phyloP scores from a whole-genome alignment of 2,113 vertebrate species.

The Sceloporus tristichus region DNA sequence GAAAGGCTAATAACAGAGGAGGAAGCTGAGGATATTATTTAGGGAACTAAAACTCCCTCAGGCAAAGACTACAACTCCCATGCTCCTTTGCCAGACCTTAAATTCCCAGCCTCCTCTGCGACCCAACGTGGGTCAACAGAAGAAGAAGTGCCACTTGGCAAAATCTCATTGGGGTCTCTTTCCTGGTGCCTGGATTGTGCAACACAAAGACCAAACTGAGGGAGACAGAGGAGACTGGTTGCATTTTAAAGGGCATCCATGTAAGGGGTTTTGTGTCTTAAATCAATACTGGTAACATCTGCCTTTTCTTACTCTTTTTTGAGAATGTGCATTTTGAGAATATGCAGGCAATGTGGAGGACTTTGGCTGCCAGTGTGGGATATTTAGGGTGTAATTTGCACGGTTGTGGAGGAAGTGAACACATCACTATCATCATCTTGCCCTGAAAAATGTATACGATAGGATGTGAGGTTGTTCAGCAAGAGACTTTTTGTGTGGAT shows the following conservation, averaged over 20 bases:
- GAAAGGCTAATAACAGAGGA: neutral
- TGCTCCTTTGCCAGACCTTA: neutral
- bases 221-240: too few relatives aligned
- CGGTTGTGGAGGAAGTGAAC: too few relatives aligned
- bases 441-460: too few relatives aligned
- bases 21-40: neutral
- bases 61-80: conserved; percentile 7
- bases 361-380: neutral
- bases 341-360: too few relatives aligned
- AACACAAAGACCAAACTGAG: neutral
- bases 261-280: neutral
- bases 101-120: neutral
- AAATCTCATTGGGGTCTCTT: neutral
- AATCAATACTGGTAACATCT: neutral
- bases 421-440: too few relatives aligned
- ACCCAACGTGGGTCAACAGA: neutral
- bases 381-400: neutral
- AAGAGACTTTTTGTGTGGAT: too few relatives aligned
- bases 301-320: too few relatives aligned
- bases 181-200: neutral
- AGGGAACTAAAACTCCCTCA: neutral
- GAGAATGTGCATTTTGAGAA: neutral
- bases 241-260: neutral
- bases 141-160: neutral
- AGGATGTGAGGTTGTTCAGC: too few relatives aligned